A percentile compares a stretch with the other conserved stretches of the same genome.
These are phyloP conservation scores for Chalcis sispes DNA, from an alignment of 2,888 invertebrate genomes.

Conservation along the genomic window DNA sequence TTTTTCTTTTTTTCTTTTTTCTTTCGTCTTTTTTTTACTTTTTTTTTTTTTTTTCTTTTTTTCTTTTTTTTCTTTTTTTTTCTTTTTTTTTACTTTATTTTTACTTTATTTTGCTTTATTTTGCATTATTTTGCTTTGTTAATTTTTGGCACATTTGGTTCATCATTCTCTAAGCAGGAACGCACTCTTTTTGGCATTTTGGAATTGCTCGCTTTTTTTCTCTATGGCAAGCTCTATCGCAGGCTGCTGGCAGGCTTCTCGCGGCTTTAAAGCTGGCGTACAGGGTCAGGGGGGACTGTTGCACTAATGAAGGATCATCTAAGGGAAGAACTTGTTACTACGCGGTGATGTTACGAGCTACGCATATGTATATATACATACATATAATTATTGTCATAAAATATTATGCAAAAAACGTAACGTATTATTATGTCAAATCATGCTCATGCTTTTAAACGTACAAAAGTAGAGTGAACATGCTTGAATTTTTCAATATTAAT, in stretches of 20 bases:
- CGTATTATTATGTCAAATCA: conserved; percentile 8
- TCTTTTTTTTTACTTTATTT: conserved; percentile 13
- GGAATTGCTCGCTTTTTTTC: neutral
- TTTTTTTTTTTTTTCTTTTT: neutral
- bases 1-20: too few relatives aligned
- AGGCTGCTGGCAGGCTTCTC: conserved; percentile 28
- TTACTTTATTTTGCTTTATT: too few relatives aligned
- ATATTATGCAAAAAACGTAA: conserved; percentile 1
- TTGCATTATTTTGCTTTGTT: too few relatives aligned
- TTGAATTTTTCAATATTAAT: too few relatives aligned
- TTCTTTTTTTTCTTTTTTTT: conserved; percentile 24
- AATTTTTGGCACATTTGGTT: too few relatives aligned
- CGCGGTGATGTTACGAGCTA: conserved; percentile 16
- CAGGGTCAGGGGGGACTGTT: conserved; percentile 20
- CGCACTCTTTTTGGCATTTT: neutral
- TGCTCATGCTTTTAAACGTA: conserved; percentile 50
- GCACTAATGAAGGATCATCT: conserved; percentile 31
- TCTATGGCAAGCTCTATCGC: conserved; percentile 8
- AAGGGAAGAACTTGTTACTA: conserved; percentile 15
- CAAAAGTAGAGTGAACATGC: conserved; percentile 15
- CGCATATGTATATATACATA: neutral
- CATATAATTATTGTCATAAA: neutral
- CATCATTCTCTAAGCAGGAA: too few relatives aligned
- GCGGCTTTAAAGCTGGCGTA: conserved; percentile 21
- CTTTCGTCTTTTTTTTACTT: neutral